Percentiles rank a stretch among this genome's conserved stretches.
Conservation (phyloP, 1,140 invertebrate genomes). For the Steinernema feltiae region DNA sequence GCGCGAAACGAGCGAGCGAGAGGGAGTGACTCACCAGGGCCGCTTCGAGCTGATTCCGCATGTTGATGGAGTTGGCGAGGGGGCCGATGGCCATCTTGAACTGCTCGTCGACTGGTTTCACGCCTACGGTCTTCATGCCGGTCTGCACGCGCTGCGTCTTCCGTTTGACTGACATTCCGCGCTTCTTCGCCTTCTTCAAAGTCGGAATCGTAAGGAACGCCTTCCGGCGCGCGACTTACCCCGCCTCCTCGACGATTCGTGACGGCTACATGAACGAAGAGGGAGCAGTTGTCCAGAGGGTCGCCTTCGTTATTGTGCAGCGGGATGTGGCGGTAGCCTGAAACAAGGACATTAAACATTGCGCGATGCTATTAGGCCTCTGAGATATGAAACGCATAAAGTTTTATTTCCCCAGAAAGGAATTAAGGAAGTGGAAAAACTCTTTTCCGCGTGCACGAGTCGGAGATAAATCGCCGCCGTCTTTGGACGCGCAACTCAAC, state of each 20-base stretch:
- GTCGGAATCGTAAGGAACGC: constrained; percentile 56
- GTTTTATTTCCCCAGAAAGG: background rate
- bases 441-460: too few relatives aligned
- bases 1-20: too few relatives aligned
- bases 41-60: constrained; percentile 45
- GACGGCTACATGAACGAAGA: constrained; percentile 66
- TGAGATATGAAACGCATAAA: background rate
- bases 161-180: constrained; percentile 57
- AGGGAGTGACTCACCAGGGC: constrained; percentile 39
- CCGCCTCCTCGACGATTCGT: constrained; percentile 64
- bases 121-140: constrained; percentile 59
- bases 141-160: constrained; percentile 51
- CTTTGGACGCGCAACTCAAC: background rate
- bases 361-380: background rate
- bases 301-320: constrained; percentile 65
- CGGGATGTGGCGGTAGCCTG: constrained; percentile 65
- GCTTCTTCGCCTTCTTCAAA: constrained; percentile 53
- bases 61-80: constrained; percentile 53
- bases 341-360: constrained; percentile 17
- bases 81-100: constrained; percentile 60
- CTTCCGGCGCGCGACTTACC: constrained; percentile 55
- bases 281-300: constrained; percentile 62
- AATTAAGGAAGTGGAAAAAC: too few relatives aligned
- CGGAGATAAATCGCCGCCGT: background rate
- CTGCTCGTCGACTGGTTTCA: constrained; percentile 61